Base-by-base conservation (phyloP, 2,888 invertebrate species). In the Labia minor region DNA sequence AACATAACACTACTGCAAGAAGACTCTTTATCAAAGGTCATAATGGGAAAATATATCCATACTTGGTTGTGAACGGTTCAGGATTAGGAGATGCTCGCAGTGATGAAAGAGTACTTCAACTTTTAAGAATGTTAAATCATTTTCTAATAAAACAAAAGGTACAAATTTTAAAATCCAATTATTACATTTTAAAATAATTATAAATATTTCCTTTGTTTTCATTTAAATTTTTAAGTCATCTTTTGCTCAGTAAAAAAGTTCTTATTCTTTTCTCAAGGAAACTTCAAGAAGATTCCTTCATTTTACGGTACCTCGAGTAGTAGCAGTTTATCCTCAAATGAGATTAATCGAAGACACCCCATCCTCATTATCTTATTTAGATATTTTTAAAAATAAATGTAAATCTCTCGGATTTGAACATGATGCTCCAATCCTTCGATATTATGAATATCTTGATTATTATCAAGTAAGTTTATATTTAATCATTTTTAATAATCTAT, bases 21-120 rank as follows among this genome's bases (percentile, higher is more conserved):
- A 73, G 82, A 33, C 76, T 84, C n/a, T 81, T 79, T 72, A 81
- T 84, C 65, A 74, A 82, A 21, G 83, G 82, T 1, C 82, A 83
- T 71, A 83, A 83, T 73, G 84, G 84, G 69, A 82, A 83, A 75
- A 78, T 81, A 21, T 82, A 82, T 72, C 82, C 82, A 0, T 82
- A 82, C 73, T 74, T 82, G 20, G 81, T 82, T 16, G 80, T 81
- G 18, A 82, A 81, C 73, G 82, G 82, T 73, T 79, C 80, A 1
- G 79, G 80, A 67, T 74, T 81, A 37, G 78, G 79, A 20, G 82
- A 82, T 72, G 81, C 81, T 0, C 72, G 82, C n/a, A 70, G 81
- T 33, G 82, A 83, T 71, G 82, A 83, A 71, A 74, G 82, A 26
- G 80, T 82, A 1, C 72, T 82, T 62, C 83, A 83, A 73, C 74